Base-by-base conservation (phyloP, 2,113 vertebrate species). In the Pleuronectes platessa region DNA sequence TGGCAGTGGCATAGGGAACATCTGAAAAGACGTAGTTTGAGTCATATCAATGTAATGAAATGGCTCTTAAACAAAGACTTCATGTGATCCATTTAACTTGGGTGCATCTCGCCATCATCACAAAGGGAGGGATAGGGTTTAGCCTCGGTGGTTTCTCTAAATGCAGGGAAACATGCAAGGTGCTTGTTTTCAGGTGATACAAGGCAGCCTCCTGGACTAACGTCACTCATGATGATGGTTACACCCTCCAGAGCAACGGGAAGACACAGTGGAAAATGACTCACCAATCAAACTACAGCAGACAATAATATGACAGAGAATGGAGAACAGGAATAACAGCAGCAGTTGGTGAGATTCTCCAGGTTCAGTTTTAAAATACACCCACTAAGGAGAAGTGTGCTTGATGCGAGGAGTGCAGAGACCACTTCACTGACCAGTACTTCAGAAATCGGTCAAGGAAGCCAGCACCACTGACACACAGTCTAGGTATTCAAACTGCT, bases 211-310 rank as follows among this genome's bases (percentile, higher is more conserved):
- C 47, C 40, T 60, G 65, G 53, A 75, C 58, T 62, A 63, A 68
- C n/a, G 1, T 68, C 2, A 31, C 18, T 13, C 11, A 3, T 42
- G 40, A 42, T 42, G 40, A 42, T 13, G 40, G 40, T 42, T 42
- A 42, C 40, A 42, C 40, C 45, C 15, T 49, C 76, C 0, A 61
- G 3, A 78, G 56, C 53, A 56, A 72, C 63, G 63, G 45, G 49
- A 49, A 53, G 7, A 61, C 66, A 42, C 47, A 13, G 11, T 40
- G 65, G 68, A 77, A 79, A 76, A 61, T 83, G 61, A 81, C 37
- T 75, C 68, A 74, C 12, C 0, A 0, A 42, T 61, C 49, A 27
- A 13, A 56, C 58, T 42, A 20, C 18, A 66, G 35, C 61, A 56
- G 12, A 51, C 10, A 40, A 63, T 12, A 53, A 17, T 35, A 37